phyloP scores from a whole-genome alignment of 2,888 invertebrate genomes.

The Stramonita haemastoma region DNA sequence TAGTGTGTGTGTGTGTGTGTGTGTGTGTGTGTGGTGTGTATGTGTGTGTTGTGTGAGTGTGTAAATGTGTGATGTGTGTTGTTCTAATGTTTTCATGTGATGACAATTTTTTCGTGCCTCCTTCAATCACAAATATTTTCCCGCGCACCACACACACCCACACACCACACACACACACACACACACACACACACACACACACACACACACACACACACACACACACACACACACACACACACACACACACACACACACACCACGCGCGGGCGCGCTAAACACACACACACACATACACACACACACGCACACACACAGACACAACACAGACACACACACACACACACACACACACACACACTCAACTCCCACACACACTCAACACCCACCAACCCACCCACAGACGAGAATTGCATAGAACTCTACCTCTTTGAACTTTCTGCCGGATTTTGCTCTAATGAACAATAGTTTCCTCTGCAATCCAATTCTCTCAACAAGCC shows the following conservation, averaged over 20 bases:
- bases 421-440: too few relatives aligned
- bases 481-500: too few relatives aligned
- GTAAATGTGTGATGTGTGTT: too few relatives aligned
- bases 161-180: background rate
- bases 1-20: too few relatives aligned
- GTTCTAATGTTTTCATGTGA: too few relatives aligned
- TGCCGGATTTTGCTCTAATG: too few relatives aligned
- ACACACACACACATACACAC: background rate
- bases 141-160: too few relatives aligned
- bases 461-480: too few relatives aligned
- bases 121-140: too few relatives aligned
- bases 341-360: background rate
- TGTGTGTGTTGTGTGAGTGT: too few relatives aligned
- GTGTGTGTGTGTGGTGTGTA: too few relatives aligned
- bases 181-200: constrained; percentile 1
- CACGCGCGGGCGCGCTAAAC: background rate
- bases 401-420: background rate
- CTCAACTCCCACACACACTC: background rate
- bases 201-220: constrained; percentile 6
- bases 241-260: background rate
- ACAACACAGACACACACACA: background rate
- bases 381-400: background rate
- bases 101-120: too few relatives aligned
- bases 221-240: constrained; percentile 6
- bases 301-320: background rate